phyloP scores from a whole-genome alignment of 2,888 invertebrate species.

The Drosophila eohydei region DNA sequence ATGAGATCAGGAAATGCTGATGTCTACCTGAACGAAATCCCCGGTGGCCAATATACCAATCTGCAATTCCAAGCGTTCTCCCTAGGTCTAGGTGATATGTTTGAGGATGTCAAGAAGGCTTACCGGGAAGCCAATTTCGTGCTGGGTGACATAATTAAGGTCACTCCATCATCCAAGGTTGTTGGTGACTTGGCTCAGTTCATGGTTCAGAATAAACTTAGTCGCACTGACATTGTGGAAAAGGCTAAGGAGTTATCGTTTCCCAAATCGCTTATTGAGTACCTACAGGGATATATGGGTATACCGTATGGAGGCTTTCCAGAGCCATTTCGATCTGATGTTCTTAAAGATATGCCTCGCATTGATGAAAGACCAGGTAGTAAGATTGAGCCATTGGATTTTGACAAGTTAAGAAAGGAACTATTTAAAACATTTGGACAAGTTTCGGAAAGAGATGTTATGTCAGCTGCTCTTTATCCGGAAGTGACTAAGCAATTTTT shows the following conservation, averaged over 20 bases:
- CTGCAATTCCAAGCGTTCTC: conserved; percentile 99
- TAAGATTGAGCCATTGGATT: conserved; percentile 92
- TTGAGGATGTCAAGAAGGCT: conserved; percentile 98
- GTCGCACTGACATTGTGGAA: conserved; percentile 92
- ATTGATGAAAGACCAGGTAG: conserved; percentile 97
- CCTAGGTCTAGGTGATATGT: conserved; percentile 97
- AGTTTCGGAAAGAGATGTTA: conserved; percentile 93
- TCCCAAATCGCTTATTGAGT: conserved; percentile 99
- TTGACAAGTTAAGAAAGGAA: conserved; percentile 90
- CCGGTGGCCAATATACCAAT: conserved; percentile 99
- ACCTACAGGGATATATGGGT: conserved; percentile 97
- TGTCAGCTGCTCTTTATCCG: conserved; percentile 98
- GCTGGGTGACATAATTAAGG: conserved; percentile 98
- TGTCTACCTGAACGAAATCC: conserved; percentile 99
- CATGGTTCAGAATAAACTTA: conserved; percentile 99
- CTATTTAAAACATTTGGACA: conserved; percentile 90
- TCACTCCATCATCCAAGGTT: conserved; percentile 99
- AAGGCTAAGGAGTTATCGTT: conserved; percentile 98
- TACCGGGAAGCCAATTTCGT: conserved; percentile 96
- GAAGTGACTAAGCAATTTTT: conserved; percentile 96
- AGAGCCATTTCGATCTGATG: conserved; percentile 95
- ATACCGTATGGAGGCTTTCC: conserved; percentile 98
- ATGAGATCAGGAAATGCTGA: conserved; percentile 99
- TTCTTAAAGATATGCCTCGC: conserved; percentile 91
- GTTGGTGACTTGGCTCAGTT: conserved; percentile 99